Conservation (phyloP, 64 coral and sea anemone species). For the Actinia equina region DNA sequence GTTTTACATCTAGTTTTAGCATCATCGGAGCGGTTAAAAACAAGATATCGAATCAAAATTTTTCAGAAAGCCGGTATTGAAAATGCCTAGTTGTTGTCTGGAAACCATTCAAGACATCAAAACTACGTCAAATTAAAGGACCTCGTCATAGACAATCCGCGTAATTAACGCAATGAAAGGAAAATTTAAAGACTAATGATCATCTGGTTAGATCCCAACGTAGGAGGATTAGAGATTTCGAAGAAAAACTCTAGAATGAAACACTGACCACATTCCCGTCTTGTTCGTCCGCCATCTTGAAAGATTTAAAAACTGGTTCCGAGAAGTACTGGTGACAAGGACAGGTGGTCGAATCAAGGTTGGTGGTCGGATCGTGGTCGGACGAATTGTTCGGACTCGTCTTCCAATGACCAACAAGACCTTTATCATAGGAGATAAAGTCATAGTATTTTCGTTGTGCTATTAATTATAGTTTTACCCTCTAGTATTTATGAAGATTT, state of each 20-base stretch:
- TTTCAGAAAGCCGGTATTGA: neutral
- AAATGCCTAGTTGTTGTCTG: neutral
- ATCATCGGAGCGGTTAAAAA: neutral
- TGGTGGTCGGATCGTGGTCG: no score
- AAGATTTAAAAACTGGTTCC: constrained; percentile 8
- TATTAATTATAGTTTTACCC: no score
- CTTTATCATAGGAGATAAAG: no score
- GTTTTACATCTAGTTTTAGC: neutral
- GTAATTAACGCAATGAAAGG: neutral
- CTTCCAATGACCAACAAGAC: no score
- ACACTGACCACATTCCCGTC: constrained; percentile 15
- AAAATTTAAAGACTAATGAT: neutral
- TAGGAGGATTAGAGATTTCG: neutral
- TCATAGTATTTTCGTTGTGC: no score
- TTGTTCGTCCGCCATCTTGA: constrained; percentile 60
- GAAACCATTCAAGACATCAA: neutral
- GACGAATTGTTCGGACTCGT: no score
- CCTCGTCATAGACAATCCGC: neutral
- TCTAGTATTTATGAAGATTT: no score
- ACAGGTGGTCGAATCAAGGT: no score
- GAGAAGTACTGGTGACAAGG: neutral
- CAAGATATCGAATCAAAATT: neutral
- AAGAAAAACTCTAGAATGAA: neutral
- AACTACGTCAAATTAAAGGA: neutral
- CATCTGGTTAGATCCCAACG: neutral